Evolutionary conservation across 2,113 vertebrate genomes (phyloP), one percentile per base, ranked within the genome.

Genomic region (Noctilio leporinus): DNA sequence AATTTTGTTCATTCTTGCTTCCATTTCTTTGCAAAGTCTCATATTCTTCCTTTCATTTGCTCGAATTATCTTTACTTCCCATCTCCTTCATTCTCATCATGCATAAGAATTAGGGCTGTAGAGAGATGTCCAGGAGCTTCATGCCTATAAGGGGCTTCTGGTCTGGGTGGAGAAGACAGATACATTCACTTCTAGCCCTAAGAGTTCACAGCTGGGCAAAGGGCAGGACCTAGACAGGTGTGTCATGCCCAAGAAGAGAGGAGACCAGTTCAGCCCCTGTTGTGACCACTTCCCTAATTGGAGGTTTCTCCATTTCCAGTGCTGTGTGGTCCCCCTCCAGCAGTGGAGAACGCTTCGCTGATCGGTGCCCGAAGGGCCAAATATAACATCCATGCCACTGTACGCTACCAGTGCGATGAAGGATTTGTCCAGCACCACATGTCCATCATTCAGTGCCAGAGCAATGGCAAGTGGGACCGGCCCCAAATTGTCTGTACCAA

Each of bases 401-500:
- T 99, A 16, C 99, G 99, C 77, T 99, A 99, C 98, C 99, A 99
- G 98, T 99, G 99, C 0, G 97, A 98, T 0, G 98, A 99, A 10
- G 99, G 99, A 40, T 99, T 99, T 96, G 96, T 98, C 89, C 99
- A 99, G 94, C 99, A 99, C 92, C 99, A 99, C 6, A 93, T 99
- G 51, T 99, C 99, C 96, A 99, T 99, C 67, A 98, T 99, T 92
- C 99, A 98, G 95, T 99, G 99, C 97, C 99, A 99, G 24, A 98
- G 98, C 98, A 99, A 98, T 2, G 99, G 99, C 97, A 99, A 99
- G 90, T 99, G 99, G 99, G 99, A 99, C 96, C 98, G 98, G 24
- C 99, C 99, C 86, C 99, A 99, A 96, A 99, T 99, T 95, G 98
- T 99, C 97, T 99, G 99, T 98, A 99, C 99, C 97, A 99, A 99